Base-by-base conservation (phyloP, 2,113 vertebrate genomes). In the Oxyruncus cristatus region DNA sequence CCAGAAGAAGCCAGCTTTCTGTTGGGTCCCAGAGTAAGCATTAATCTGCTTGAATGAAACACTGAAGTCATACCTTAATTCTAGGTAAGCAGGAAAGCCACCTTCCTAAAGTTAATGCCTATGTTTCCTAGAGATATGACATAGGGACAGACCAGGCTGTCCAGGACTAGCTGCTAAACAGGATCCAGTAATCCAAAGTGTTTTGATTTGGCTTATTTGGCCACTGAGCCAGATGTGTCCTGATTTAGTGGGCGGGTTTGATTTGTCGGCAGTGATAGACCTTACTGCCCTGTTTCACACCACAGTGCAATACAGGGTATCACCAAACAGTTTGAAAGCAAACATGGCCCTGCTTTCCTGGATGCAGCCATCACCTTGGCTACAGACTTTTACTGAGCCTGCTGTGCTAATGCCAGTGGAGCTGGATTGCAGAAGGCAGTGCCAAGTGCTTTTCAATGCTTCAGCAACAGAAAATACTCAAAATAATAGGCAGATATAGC, bases 231-330 rank as follows among this genome's bases (percentile, higher is more conserved):
- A 75, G 78, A 63, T 2, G 9, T 12, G 42, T 67, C 66, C 18
- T 0, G 0, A 0, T 82, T 63, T 30, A 33, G 12, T 39, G 39
- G 4, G 8, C 70, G 11, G 5, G 3, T 41, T 80, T 41, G 59
- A 16, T 53, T 44, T 74, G 13, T 21, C 53, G 37, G 7, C 61
- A 74, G 12, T 49, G 46, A 17, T 39, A 67, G 26, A 68, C 10
- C 5, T 62, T 9, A 42, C 39, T 61, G 63, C 26, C 32, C 14
- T 9, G 8, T 81, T 89, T 74, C 49, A 35, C 26, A 50, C 17
- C 0, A 0, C 63, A 53, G 15, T 59, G 32, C 35, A 77, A 47
- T 23, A 32, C 0, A 37, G 23, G 18, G 4, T 47, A 35, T 67
- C 28, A 70, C 41, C 62, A 42, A 55, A 78, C 6, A 11, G 2